Conservation (phyloP, 2,888 invertebrate genomes). For the Rhaphigaster nebulosa region DNA sequence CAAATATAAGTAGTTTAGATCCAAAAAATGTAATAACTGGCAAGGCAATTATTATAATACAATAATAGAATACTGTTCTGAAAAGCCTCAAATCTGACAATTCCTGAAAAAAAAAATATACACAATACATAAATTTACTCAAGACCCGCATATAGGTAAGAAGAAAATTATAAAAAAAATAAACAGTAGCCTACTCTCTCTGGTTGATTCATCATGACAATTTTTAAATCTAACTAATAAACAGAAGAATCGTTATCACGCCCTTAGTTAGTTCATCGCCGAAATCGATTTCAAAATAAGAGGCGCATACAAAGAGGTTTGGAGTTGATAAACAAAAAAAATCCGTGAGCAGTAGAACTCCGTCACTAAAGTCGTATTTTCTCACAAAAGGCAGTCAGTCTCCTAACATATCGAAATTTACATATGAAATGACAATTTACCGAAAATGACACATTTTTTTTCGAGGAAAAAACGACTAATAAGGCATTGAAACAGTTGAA, state of each 20-base stretch:
- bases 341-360: too few relatives aligned
- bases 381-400: too few relatives aligned
- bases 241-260: conserved; percentile 9
- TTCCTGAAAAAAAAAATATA: conserved; percentile 71
- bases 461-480: too few relatives aligned
- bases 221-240: not conserved
- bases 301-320: not conserved
- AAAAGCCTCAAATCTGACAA: conserved; percentile 80
- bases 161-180: not conserved
- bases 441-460: too few relatives aligned
- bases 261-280: not conserved
- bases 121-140: not conserved
- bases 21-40: conserved; percentile 83
- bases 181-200: not conserved
- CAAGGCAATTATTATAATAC: conserved; percentile 80
- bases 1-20: conserved; percentile 79
- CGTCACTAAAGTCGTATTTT: too few relatives aligned
- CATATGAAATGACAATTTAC: too few relatives aligned
- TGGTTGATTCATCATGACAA: not conserved
- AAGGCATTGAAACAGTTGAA: too few relatives aligned
- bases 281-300: conserved; percentile 13
- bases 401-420: too few relatives aligned
- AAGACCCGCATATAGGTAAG: not conserved
- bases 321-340: too few relatives aligned
- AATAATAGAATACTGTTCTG: conserved; percentile 82